phyloP scores from a whole-genome alignment of 2,113 vertebrate genomes.

The Rhinolophus ferrumequinum region DNA sequence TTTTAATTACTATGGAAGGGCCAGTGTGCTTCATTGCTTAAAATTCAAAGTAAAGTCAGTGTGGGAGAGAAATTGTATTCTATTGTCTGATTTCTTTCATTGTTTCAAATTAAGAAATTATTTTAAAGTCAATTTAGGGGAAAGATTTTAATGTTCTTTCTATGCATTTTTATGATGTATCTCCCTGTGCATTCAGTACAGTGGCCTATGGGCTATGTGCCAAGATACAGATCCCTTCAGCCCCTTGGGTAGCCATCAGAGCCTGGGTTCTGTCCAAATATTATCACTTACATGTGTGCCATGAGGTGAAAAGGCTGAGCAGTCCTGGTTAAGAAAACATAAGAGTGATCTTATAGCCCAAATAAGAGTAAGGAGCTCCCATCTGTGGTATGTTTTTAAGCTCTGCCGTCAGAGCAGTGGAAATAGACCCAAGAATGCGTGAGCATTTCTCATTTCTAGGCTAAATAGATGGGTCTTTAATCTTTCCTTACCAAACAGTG shows the following conservation, averaged over 20 bases:
- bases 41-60: constrained; percentile 49
- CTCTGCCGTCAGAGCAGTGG: not conserved
- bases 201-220: not conserved
- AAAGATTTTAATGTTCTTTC: not conserved
- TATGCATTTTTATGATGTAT: constrained; percentile 25
- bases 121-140: constrained; percentile 35
- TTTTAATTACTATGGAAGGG: constrained; percentile 38
- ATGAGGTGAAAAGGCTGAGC: not conserved
- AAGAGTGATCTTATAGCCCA: not conserved
- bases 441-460: constrained; percentile 14
- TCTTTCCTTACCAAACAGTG: constrained; percentile 60
- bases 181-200: not conserved
- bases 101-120: constrained; percentile 58
- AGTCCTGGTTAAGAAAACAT: not conserved
- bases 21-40: not conserved
- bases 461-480: constrained; percentile 37
- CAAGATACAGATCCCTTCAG: not conserved
- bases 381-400: not conserved
- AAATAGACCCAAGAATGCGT: not conserved
- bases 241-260: not conserved
- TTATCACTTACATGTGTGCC: not conserved
- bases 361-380: not conserved
- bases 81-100: constrained; percentile 37
- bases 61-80: constrained; percentile 37
- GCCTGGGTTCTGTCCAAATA: not conserved